Evolutionary conservation across 1,140 invertebrate genomes (phyloP).

Genomic region (Macrobrachium rosenbergii): DNA sequence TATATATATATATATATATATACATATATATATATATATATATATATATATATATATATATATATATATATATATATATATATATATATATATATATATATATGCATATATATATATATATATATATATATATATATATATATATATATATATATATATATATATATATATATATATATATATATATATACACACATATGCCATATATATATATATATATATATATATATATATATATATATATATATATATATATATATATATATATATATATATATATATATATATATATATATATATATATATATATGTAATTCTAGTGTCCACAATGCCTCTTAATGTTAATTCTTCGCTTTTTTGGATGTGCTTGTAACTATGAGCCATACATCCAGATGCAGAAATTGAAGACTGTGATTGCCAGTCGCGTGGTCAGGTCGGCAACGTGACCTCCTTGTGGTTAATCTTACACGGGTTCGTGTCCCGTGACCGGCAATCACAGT

Average conservation of each 20-base stretch:
- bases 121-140: conserved; percentile 13
- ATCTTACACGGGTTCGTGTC: too few relatives aligned
- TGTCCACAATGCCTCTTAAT: neutral
- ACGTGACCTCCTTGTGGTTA: too few relatives aligned
- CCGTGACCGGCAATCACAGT: too few relatives aligned
- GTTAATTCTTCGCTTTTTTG: neutral
- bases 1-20: too few relatives aligned
- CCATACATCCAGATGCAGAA: too few relatives aligned
- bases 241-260: conserved; percentile 42
- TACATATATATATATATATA: too few relatives aligned
- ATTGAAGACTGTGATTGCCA: too few relatives aligned
- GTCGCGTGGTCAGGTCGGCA: too few relatives aligned
- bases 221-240: conserved; percentile 41
- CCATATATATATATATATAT: conserved; percentile 7
- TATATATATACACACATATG: conserved; percentile 29
- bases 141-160: conserved; percentile 34
- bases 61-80: too few relatives aligned
- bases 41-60: too few relatives aligned
- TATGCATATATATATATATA: neutral
- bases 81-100: neutral
- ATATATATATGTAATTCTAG: too few relatives aligned
- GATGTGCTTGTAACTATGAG: too few relatives aligned
- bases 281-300: neutral
- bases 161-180: conserved; percentile 39
- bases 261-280: conserved; percentile 37